These are phyloP conservation scores for Tylochromis polylepis DNA, from an alignment of 2,113 vertebrate genomes.

Conservation along the genomic window DNA sequence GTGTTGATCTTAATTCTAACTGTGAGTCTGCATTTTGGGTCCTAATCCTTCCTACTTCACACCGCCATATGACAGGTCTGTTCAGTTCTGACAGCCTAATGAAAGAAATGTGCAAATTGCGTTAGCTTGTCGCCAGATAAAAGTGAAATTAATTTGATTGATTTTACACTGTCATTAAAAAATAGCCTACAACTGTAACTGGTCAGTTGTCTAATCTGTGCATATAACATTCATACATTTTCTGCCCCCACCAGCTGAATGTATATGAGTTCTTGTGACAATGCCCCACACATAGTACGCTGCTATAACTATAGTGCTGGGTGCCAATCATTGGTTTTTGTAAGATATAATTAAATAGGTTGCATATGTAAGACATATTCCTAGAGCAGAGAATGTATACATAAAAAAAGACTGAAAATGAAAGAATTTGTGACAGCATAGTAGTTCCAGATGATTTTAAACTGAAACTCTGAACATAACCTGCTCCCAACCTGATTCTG, in stretches of 20 bases:
- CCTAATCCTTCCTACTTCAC: neutral
- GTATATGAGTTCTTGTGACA: neutral
- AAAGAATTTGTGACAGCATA: neutral
- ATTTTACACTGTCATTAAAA: neutral
- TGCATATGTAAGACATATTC: no score
- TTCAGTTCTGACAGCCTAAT: neutral
- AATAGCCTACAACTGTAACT: neutral
- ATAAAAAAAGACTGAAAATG: no score
- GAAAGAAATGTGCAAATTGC: neutral
- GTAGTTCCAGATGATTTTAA: neutral
- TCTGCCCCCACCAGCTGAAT: neutral
- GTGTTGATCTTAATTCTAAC: neutral
- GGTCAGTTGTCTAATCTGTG: accelerated
- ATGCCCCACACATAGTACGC: no score
- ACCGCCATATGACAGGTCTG: neutral
- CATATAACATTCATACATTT: neutral
- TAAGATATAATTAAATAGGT: neutral
- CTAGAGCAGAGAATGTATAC: no score
- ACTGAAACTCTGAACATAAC: neutral
- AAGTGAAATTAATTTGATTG: neutral
- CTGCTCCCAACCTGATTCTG: neutral
- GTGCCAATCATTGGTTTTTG: neutral
- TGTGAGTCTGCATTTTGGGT: neutral
- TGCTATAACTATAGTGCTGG: no score
- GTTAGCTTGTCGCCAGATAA: neutral